A percentile compares a stretch with the other conserved stretches of the same genome.
Evolutionary conservation across 2,113 vertebrate species (phyloP).

Genomic region (Herpailurus yagouaroundi): DNA sequence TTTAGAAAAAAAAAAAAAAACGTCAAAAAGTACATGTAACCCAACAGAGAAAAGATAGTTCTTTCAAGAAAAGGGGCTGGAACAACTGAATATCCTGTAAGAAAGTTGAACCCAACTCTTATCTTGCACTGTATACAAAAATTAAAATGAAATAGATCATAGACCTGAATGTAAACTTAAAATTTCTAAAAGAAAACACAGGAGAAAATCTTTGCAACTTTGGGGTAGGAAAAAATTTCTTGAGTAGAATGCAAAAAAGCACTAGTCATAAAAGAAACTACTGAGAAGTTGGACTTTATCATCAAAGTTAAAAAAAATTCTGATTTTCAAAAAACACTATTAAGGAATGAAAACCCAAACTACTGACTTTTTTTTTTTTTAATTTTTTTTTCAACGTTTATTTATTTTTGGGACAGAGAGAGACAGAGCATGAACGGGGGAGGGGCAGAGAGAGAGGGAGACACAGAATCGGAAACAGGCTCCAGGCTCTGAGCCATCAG

Average conservation of each 20-base stretch:
- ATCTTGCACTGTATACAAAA: neutral
- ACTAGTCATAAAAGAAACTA: neutral
- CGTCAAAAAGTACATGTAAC: neutral
- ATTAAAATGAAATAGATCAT: neutral
- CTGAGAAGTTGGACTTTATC: neutral
- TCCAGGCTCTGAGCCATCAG: too few species aligned
- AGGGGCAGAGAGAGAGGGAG: too few species aligned
- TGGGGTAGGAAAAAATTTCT: neutral
- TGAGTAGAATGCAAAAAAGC: neutral
- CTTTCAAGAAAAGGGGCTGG: neutral
- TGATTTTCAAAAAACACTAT: neutral
- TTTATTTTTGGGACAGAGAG: too few species aligned
- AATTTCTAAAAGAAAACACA: constrained; percentile 7
- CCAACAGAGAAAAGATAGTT: neutral
- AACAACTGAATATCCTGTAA: neutral
- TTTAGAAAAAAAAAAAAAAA: neutral
- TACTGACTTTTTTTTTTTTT: too few species aligned
- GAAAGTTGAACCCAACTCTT: neutral
- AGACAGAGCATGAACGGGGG: too few species aligned
- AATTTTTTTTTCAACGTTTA: too few species aligned
- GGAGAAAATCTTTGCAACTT: neutral
- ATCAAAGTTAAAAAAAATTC: neutral
- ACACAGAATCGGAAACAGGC: too few species aligned
- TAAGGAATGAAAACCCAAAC: neutral
- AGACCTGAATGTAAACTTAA: neutral